These are phyloP conservation scores for Pentamera pediparva DNA, from an alignment of 53 echinoderm and acorn worm species.

Conservation along the genomic window DNA sequence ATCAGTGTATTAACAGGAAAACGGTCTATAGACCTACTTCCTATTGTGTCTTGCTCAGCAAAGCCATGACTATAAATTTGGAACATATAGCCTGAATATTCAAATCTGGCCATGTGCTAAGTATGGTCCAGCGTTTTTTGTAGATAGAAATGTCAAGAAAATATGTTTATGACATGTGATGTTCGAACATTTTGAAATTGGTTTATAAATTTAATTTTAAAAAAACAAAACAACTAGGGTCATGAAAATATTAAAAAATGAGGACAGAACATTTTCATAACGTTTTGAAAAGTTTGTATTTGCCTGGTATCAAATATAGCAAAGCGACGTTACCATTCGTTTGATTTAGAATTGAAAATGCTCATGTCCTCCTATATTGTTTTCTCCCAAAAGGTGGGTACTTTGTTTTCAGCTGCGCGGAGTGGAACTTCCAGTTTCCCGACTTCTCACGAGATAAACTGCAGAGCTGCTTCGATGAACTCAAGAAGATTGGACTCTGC, in stretches of 20 bases:
- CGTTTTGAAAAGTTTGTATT: neutral
- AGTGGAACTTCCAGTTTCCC: slow-evolving; percentile 18
- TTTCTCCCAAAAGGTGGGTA: neutral
- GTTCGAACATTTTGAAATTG: no score
- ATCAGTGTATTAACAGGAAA: no score
- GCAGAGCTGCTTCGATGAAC: neutral
- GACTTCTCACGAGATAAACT: slow-evolving; percentile 11
- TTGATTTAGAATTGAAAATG: neutral
- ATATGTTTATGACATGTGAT: no score
- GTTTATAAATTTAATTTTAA: no score
- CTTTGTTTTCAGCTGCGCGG: slow-evolving; percentile 14
- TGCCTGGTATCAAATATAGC: neutral
- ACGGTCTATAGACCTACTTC: no score
- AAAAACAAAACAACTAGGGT: neutral
- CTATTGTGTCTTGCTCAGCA: no score
- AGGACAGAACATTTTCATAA: neutral
- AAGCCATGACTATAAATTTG: no score
- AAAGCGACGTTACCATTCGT: no score
- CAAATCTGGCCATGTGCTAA: no score
- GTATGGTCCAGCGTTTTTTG: no score
- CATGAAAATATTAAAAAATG: neutral
- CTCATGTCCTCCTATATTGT: neutral
- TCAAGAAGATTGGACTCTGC: slow-evolving; percentile 4
- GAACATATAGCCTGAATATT: no score
- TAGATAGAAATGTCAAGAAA: no score